Evolutionary conservation across 2,888 invertebrate genomes (phyloP), one percentile per base, ranked within the genome.

Genomic region (Thymelicus sylvestris): DNA sequence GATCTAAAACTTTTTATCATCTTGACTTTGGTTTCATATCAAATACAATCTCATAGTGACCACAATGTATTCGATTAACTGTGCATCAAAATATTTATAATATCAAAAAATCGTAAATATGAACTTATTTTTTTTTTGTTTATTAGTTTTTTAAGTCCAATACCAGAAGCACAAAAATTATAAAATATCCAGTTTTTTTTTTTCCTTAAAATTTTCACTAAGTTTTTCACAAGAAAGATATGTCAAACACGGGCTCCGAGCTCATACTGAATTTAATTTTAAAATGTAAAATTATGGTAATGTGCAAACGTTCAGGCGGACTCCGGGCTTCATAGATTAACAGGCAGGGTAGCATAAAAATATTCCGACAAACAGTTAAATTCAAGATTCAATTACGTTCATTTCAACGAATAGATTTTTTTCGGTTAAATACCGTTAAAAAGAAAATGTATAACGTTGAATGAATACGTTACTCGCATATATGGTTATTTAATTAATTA

Each of bases 271-370:
- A 60, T 67, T 67, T 67, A 67, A 67, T 67, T 67, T 67, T 67
- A 67, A 60, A 67, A 67, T 67, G 66, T 47, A 67, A 67, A 67
- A 67, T 67, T 67, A 67, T 67, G 66, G 59, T 67, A 67, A 67
- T 67, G 48, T 47, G 31, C 31, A 31, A 31, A 59, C 66, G 66
- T 47, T 57, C 66, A 60, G 13, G 48, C 60, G 60, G 38, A 48
- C 48, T 60, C 66, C 59, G 66, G 60, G 59, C 59, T 67, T 19
- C 65, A 39, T 31, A 60, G 66, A 60, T 67, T 67, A 48, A 48
- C 66, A 31, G 3, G 59, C 59, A 67, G 47, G 66, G 57, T 57
- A 59, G 59, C 60, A 60, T 48, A 48, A 66, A 65, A 67, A 60
- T 66, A 12, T 60, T 60, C 10, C 38, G 12, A 67, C 48, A 60